These are phyloP conservation scores for Drosophila nr. perissopoda DNA, from an alignment of 2,888 invertebrate species.

Conservation along the genomic window DNA sequence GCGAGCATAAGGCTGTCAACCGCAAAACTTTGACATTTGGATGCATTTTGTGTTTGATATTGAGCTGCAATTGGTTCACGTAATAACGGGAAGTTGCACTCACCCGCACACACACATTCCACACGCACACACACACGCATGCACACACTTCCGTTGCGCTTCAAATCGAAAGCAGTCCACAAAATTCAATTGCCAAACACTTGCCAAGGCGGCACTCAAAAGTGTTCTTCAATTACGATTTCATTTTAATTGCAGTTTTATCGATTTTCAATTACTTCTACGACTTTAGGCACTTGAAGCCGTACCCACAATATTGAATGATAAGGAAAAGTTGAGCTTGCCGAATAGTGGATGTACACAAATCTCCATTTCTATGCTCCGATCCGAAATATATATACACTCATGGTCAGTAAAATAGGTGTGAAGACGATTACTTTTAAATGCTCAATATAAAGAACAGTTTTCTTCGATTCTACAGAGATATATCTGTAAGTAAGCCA, in stretches of 20 bases:
- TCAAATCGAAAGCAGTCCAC: constrained; percentile 17
- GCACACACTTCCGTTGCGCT: constrained; percentile 27
- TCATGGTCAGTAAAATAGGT: not conserved
- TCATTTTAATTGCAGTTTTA: not conserved
- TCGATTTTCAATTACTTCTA: not conserved
- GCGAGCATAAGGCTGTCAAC: constrained; percentile 35
- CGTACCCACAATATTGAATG: not conserved
- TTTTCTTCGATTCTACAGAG: not conserved
- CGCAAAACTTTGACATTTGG: constrained; percentile 58
- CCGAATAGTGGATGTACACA: too few relatives aligned
- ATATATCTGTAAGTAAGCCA: not conserved
- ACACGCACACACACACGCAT: constrained; percentile 11
- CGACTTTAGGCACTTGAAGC: not conserved
- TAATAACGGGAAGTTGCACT: constrained; percentile 56
- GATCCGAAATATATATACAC: not conserved
- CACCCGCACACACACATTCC: constrained; percentile 19
- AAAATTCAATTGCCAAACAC: constrained; percentile 18
- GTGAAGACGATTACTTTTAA: not conserved
- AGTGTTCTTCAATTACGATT: constrained; percentile 1
- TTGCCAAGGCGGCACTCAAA: constrained; percentile 5
- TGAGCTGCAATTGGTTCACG: constrained; percentile 44
- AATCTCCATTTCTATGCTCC: not conserved
- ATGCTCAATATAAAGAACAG: not conserved
- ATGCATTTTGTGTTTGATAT: constrained; percentile 58
- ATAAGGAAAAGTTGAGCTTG: not conserved